Evolutionary conservation across 1,140 invertebrate genomes (phyloP), one percentile per base, ranked within the genome.

Genomic region (Drosophila rhopaloa): DNA sequence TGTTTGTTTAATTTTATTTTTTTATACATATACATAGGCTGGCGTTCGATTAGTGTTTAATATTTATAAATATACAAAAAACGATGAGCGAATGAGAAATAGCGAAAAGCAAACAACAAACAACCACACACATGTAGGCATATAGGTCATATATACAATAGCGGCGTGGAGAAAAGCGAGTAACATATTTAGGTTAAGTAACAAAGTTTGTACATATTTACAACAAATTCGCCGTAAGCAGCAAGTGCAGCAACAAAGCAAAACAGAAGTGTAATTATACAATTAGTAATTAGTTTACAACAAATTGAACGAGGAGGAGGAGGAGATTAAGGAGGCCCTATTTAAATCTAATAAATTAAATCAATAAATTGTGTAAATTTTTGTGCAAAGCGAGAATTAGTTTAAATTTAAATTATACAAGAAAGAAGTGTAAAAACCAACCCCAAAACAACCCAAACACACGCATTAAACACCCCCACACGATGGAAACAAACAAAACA

Each of bases 331-430:
- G 66, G 35, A 70, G 67, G 53, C 67, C 62, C 63, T 79, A 77
- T 73, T 80, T 85, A 88, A 83, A 77, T 56, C 37, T 77, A 78
- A 63, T 76, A 78, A 79, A 88, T 77, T 88, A 89, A 89, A 89
- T 89, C 83, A 89, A 89, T 89, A 89, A 88, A 89, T 76, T 89
- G 83, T 88, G 77, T 89, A 88, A 89, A 88, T 84, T 88, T 77
- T 74, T 83, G 82, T 86, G 79, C 83, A 81, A 85, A 81, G 82
- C 76, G 80, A 84, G 73, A 67, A 71, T 84, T 88, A 88, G 84
- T 81, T 89, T 88, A 88, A 88, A 89, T 88, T 71, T 88, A 88
- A 76, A 76, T 75, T 75, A 80, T 80, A 86, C 56, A 72, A 82
- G 65, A 71, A 60, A 41, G 41, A 58, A 40, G 57, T 59, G 40